Evolutionary conservation across 1,140 invertebrate genomes (phyloP).

Genomic region (Bombus waltoni): DNA sequence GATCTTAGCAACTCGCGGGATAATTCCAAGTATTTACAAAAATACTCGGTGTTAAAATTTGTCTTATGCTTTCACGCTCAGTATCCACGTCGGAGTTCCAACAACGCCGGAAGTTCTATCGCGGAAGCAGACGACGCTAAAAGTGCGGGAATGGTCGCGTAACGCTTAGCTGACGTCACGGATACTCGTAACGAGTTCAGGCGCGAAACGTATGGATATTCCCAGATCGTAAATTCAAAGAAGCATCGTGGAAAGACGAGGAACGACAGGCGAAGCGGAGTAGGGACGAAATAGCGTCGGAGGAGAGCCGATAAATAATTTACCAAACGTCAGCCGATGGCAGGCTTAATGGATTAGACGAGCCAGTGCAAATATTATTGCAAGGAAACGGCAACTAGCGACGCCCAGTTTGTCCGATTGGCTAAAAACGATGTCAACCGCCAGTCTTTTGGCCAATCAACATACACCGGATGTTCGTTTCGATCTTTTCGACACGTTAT

Average conservation of each 20-base stretch:
- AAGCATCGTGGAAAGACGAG: neutral
- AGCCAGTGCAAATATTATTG: slow-evolving; percentile 75
- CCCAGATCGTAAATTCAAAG: slow-evolving; percentile 57
- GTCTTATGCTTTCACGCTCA: neutral
- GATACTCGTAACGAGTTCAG: slow-evolving; percentile 10
- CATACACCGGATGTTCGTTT: slow-evolving; percentile 23
- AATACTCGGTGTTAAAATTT: neutral
- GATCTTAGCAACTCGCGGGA: no score
- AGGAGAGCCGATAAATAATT: slow-evolving; percentile 65
- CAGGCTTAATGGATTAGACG: slow-evolving; percentile 69
- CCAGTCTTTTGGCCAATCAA: slow-evolving; percentile 51
- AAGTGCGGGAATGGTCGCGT: neutral
- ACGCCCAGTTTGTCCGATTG: slow-evolving; percentile 62
- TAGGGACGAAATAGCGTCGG: neutral
- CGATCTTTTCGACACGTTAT: slow-evolving; percentile 9
- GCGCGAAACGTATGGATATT: slow-evolving; percentile 37
- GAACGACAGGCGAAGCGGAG: no score
- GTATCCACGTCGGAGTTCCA: neutral
- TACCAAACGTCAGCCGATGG: slow-evolving; percentile 55
- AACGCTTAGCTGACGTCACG: slow-evolving; percentile 22
- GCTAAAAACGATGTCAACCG: slow-evolving; percentile 64
- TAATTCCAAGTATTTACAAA: neutral
- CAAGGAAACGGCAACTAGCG: slow-evolving; percentile 58
- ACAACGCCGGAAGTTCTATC: neutral
- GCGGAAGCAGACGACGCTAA: neutral